Evolutionary conservation across 2,888 invertebrate genomes (phyloP), one percentile per base, ranked within the genome.

Genomic region (Drosophila incognita): DNA sequence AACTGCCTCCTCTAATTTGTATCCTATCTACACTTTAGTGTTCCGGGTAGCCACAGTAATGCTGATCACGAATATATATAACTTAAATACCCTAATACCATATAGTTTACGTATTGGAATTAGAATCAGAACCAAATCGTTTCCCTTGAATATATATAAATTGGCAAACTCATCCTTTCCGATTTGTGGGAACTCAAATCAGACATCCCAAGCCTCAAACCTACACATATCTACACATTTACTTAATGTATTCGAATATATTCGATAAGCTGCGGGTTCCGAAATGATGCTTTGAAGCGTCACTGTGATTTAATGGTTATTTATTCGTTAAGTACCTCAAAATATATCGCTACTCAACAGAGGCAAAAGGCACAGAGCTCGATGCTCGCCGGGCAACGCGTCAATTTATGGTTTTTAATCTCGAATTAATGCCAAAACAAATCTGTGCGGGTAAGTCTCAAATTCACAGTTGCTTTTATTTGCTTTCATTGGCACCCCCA

Each of bases 361-460:
- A 69, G 58, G 67, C 61, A 64, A 13, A 21, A 46, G 13, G 21
- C 21, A 7, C 18, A 46, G 7, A 69, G 58, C 59, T 42, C 64
- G 62, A 53, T 29, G 29, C 29, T 29, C 29, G 33, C 6, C 35
- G 40, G 21, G 57, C 31, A 46, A 24, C 15, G 62, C 62, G 67
- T 68, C 66, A 51, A 65, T 72, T 84, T 70, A 74, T 63, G 81
- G 73, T 67, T 76, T 71, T 79, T 85, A 85, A 87, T 87, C 87
- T 74, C 72, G 63, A 83, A 74, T 81, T 76, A 85, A 85, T 81
- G 69, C 75, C 81, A 72, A 74, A 87, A 77, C 75, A 87, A 85
- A 87, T 83, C 87, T 75, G 78, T 83, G 85, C 83, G 83, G 85
- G 85, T 69, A 46, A 75, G 57, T 53, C 31, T 62, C 60, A 67